A percentile compares a stretch with the other conserved stretches of the same genome.
phyloP scores from a whole-genome alignment of 2,113 vertebrate genomes.

The Callipepla squamata region DNA sequence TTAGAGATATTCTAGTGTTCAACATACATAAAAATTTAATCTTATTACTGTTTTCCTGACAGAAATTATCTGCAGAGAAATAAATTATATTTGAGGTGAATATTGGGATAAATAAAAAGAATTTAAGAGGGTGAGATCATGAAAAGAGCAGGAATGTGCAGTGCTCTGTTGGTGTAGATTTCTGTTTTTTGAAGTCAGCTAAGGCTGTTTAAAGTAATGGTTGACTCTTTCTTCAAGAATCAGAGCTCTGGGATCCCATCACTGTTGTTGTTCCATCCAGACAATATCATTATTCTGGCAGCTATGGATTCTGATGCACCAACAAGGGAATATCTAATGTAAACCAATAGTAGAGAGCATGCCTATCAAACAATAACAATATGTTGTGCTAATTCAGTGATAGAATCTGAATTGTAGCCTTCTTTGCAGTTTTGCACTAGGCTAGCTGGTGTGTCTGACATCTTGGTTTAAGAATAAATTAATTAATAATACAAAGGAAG shows the following conservation, averaged over 20 bases:
- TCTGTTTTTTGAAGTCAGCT: not conserved
- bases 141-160: not conserved
- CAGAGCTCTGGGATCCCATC: not conserved
- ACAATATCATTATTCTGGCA: not conserved
- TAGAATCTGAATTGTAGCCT: not conserved
- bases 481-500: not conserved
- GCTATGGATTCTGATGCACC: not conserved
- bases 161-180: not conserved
- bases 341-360: not conserved
- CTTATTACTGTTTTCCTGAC: not conserved
- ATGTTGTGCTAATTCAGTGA: not conserved
- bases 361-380: not conserved
- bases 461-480: not conserved
- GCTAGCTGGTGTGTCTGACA: not conserved
- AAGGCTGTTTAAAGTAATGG: not conserved
- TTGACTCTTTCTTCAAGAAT: not conserved
- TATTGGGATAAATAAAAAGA: not conserved
- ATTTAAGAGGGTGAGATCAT: not conserved
- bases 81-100: not conserved
- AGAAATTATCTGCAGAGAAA: not conserved
- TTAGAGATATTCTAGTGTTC: not conserved
- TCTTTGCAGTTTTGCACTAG: not conserved
- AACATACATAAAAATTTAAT: rapidly evolving
- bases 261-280: not conserved
- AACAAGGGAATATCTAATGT: not conserved